Evolutionary conservation across 2,113 vertebrate species (phyloP).

Genomic region (Apeltes quadracus): DNA sequence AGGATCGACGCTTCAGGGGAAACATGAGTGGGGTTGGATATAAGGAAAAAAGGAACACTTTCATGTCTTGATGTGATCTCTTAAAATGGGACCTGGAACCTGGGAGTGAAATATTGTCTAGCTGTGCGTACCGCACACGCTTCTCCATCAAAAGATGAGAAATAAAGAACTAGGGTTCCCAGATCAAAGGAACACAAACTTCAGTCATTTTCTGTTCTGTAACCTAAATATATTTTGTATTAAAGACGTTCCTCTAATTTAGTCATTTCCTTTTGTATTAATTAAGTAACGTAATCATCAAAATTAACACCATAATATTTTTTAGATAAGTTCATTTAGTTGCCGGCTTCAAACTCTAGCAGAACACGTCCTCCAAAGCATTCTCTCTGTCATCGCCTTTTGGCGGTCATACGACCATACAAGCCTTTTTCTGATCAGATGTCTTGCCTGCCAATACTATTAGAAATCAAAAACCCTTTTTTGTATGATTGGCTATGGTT

Average conservation of each 20-base stretch:
- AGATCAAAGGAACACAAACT: conserved; percentile 78
- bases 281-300: conserved; percentile 19
- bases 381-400: background rate
- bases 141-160: conserved; percentile 79
- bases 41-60: conserved; percentile 76
- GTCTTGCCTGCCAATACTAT: background rate
- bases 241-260: conserved; percentile 49
- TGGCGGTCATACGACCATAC: background rate
- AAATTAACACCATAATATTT: conserved; percentile 30
- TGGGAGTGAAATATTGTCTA: conserved; percentile 75
- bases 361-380: background rate
- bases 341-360: background rate
- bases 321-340: conserved; percentile 26
- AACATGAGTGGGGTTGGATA: conserved; percentile 74
- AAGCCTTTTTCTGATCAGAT: background rate
- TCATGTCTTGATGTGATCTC: conserved; percentile 82
- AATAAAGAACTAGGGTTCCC: conserved; percentile 70
- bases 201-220: conserved; percentile 66
- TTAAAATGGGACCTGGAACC: conserved; percentile 79
- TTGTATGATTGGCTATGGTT: background rate
- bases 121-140: conserved; percentile 61
- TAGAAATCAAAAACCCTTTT: background rate
- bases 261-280: conserved; percentile 11
- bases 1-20: conserved; percentile 78
- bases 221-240: conserved; percentile 38